Evolutionary conservation across 1,140 invertebrate genomes (phyloP).

Genomic region (Mycetomoellerius zeteki): DNA sequence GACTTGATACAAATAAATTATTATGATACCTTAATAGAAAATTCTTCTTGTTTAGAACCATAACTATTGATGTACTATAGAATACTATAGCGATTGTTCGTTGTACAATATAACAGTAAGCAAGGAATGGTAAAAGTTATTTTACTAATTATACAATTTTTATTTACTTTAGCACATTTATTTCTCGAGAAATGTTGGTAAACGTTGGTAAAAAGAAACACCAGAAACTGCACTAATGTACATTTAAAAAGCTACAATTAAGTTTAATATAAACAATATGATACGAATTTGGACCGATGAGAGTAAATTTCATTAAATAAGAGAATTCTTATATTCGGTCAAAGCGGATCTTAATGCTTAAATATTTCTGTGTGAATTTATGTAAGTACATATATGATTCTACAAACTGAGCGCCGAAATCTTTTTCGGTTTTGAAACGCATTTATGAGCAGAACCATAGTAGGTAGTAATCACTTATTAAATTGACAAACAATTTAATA

Average conservation of each 20-base stretch:
- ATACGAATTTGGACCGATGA: too few species aligned
- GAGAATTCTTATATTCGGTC: too few species aligned
- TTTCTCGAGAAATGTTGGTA: too few species aligned
- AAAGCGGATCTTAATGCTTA: too few species aligned
- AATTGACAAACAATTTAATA: too few species aligned
- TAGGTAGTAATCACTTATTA: too few species aligned
- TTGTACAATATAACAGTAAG: neutral
- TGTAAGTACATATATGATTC: too few species aligned
- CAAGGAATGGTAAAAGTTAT: neutral
- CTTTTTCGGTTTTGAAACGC: too few species aligned
- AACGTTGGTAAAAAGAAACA: neutral
- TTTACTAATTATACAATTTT: neutral
- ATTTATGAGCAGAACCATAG: too few species aligned
- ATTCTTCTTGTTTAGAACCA: neutral
- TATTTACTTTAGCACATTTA: neutral
- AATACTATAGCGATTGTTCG: neutral
- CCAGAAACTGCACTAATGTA: neutral
- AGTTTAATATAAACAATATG: neutral
- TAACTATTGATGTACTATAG: neutral
- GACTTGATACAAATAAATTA: constrained; percentile 14
- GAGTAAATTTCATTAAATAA: too few species aligned
- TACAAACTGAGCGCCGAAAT: too few species aligned
- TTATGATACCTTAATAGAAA: constrained; percentile 16
- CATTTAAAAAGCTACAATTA: neutral
- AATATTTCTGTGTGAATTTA: too few species aligned